Evolutionary conservation across 2,888 invertebrate species (phyloP).

Genomic region (Drosophila neoperkinsi): DNA sequence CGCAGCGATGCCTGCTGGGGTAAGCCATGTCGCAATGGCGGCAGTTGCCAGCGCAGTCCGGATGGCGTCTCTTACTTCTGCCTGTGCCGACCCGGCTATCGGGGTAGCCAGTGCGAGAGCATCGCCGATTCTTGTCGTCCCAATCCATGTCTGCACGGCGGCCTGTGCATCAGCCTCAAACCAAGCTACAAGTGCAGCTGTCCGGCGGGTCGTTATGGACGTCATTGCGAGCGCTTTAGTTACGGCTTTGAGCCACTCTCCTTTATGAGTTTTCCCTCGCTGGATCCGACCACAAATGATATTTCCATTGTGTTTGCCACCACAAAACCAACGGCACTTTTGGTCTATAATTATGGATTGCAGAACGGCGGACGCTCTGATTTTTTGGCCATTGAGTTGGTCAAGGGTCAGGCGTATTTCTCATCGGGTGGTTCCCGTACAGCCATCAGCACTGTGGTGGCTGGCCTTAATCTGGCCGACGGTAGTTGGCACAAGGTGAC

Average conservation of each 20-base stretch:
- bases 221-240: constrained; percentile 95
- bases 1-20: constrained; percentile 93
- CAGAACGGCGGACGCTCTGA: constrained; percentile 95
- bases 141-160: constrained; percentile 96
- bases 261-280: constrained; percentile 93
- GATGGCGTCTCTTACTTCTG: constrained; percentile 96
- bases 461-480: constrained; percentile 90
- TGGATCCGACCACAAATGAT: constrained; percentile 95
- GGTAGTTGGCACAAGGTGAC: constrained; percentile 97
- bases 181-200: constrained; percentile 95
- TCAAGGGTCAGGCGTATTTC: constrained; percentile 93
- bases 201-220: constrained; percentile 94
- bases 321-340: constrained; percentile 92
- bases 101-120: constrained; percentile 95
- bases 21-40: constrained; percentile 95
- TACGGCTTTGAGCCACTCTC: constrained; percentile 96
- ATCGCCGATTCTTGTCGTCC: constrained; percentile 95
- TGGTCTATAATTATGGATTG: constrained; percentile 96
- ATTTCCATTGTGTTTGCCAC: constrained; percentile 96
- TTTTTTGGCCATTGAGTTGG: constrained; percentile 95
- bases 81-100: constrained; percentile 95
- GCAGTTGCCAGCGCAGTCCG: constrained; percentile 94
- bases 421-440: constrained; percentile 96
- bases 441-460: constrained; percentile 92
- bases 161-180: constrained; percentile 94